These are phyloP conservation scores for Sparus aurata DNA, from an alignment of 2,797 vertebrate species.

Conservation along the genomic window DNA sequence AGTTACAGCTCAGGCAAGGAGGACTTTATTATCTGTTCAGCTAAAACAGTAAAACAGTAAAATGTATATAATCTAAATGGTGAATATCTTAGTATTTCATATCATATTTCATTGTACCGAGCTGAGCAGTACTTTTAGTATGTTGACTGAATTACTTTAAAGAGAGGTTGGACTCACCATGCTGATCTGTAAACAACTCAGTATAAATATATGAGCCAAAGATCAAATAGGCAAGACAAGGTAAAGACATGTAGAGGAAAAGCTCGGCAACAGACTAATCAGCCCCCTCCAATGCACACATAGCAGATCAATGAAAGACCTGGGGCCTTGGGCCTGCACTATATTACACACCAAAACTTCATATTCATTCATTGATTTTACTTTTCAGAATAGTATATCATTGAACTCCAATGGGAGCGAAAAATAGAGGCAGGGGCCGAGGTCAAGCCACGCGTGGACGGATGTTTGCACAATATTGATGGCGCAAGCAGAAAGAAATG, in stretches of 20 bases:
- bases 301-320: conserved; percentile 86
- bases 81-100: conserved; percentile 2
- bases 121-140: neutral
- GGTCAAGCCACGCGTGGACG: conserved; percentile 94
- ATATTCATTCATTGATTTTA: conserved; percentile 99
- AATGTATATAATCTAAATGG: neutral
- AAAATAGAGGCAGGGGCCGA: conserved; percentile 90
- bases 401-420: conserved; percentile 96
- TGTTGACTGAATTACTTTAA: conserved; percentile 31
- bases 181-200: conserved; percentile 71
- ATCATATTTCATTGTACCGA: conserved; percentile 5
- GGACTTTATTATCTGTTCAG: too few relatives aligned
- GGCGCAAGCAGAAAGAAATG: conserved; percentile 95
- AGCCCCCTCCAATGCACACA: conserved; percentile 78
- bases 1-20: too few relatives aligned
- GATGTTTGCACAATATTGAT: conserved; percentile 97
- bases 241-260: conserved; percentile 77
- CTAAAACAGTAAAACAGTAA: neutral
- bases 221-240: conserved; percentile 78
- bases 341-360: conserved; percentile 97
- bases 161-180: conserved; percentile 41
- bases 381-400: conserved; percentile 98
- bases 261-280: conserved; percentile 84
- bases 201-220: conserved; percentile 72
- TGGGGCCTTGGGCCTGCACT: conserved; percentile 88